Conservation (phyloP, 2,113 vertebrate species). For the Larimichthys crocea region DNA sequence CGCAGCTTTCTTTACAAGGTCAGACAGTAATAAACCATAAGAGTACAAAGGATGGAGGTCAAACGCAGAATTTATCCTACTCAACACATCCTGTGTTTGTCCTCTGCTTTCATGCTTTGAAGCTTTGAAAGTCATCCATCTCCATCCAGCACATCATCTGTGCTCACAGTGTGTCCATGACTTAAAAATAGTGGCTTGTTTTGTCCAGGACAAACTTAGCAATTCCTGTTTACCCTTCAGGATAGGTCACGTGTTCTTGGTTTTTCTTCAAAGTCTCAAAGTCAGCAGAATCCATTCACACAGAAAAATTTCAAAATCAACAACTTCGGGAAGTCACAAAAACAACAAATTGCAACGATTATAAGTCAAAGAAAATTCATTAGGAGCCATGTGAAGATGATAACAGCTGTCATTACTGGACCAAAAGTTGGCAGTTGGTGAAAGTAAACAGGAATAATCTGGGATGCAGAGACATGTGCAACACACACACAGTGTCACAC, state of each 20-base stretch:
- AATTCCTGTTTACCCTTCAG: constrained; percentile 51
- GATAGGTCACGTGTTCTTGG: constrained; percentile 20
- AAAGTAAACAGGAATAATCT: constrained; percentile 42
- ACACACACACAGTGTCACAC: constrained; percentile 34
- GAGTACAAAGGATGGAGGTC: constrained; percentile 13
- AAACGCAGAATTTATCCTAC: constrained; percentile 26
- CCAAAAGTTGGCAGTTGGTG: background rate
- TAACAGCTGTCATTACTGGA: constrained; percentile 3
- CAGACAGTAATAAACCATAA: background rate
- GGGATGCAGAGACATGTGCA: constrained; percentile 27
- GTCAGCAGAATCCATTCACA: constrained; percentile 18
- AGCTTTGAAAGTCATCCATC: background rate
- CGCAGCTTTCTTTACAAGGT: background rate
- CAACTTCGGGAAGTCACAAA: background rate
- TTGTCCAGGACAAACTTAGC: constrained; percentile 41
- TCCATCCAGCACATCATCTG: background rate
- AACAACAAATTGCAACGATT: constrained; percentile 17
- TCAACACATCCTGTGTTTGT: constrained; percentile 62
- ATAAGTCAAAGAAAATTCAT: background rate
- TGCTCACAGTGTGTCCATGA: background rate
- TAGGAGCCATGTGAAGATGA: constrained; percentile 9
- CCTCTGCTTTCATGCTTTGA: constrained; percentile 7
- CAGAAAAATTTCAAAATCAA: background rate
- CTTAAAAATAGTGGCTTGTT: constrained; percentile 51
- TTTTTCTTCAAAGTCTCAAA: constrained; percentile 39